These are phyloP conservation scores for Siphamia tubifer DNA, from an alignment of 2,113 vertebrate genomes.

Conservation along the genomic window DNA sequence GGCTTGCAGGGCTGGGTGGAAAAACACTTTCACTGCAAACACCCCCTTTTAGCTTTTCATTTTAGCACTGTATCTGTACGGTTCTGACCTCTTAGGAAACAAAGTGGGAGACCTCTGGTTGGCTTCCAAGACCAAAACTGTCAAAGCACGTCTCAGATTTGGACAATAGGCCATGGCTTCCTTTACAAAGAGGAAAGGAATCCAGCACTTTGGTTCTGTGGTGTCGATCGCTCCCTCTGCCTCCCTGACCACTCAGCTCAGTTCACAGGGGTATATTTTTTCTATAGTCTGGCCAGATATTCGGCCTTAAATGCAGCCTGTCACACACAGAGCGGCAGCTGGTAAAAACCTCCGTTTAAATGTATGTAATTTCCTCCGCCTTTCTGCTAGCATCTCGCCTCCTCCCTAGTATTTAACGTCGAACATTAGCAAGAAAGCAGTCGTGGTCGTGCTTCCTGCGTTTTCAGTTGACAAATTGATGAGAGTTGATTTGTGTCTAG, in stretches of 20 bases:
- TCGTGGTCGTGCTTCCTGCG: conserved; percentile 17
- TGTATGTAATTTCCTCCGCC: conserved; percentile 56
- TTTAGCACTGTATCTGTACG: conserved; percentile 33
- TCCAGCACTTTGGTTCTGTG: conserved; percentile 22
- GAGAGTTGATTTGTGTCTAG: conserved; percentile 40
- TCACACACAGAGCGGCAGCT: conserved; percentile 52
- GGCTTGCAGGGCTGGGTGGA: conserved; percentile 39
- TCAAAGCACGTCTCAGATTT: conserved; percentile 31
- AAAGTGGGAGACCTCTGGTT: conserved; percentile 35
- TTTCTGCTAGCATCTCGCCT: conserved; percentile 14
- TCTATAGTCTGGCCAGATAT: conserved; percentile 31
- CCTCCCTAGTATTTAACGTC: conserved; percentile 29
- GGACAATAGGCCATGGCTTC: conserved; percentile 40
- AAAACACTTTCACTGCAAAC: conserved; percentile 35
- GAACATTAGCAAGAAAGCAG: conserved; percentile 20
- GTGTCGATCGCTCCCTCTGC: neutral
- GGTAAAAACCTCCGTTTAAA: conserved; percentile 43
- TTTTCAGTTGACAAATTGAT: conserved; percentile 54
- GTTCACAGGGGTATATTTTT: conserved; percentile 35
- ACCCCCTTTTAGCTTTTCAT: conserved; percentile 24
- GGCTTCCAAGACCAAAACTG: conserved; percentile 45
- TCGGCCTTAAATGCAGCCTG: conserved; percentile 60
- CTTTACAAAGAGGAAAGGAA: conserved; percentile 42
- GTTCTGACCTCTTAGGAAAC: conserved; percentile 32
- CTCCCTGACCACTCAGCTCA: conserved; percentile 40